A percentile compares a stretch with the other conserved stretches of the same genome.
phyloP scores from a whole-genome alignment of 2,888 invertebrate genomes.

The Sarcophaga variegata region DNA sequence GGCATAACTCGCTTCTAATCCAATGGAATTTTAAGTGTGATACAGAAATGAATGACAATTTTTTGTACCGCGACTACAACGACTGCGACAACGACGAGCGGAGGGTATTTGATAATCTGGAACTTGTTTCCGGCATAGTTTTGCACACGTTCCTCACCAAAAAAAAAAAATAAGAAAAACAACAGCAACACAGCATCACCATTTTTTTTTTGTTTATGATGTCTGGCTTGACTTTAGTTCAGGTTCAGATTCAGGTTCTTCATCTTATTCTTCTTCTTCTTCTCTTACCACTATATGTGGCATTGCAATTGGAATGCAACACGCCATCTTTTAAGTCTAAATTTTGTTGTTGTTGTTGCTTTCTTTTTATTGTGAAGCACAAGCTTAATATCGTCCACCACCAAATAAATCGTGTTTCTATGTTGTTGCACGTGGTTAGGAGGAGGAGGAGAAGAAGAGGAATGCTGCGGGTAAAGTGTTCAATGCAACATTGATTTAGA shows the following conservation, averaged over 20 bases:
- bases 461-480: not conserved
- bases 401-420: not conserved
- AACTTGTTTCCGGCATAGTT: no score
- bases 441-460: no score
- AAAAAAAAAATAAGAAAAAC: no score
- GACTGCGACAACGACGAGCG: no score
- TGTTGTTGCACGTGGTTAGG: no score
- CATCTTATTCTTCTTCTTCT: no score
- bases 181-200: no score
- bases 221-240: no score
- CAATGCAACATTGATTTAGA: not conserved
- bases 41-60: slow-evolving; percentile 38
- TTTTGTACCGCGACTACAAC: not conserved
- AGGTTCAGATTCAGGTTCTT: no score
- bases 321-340: slow-evolving; percentile 25
- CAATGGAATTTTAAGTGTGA: slow-evolving; percentile 29
- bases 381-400: not conserved
- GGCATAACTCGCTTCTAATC: not conserved
- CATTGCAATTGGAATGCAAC: slow-evolving; percentile 10
- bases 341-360: not conserved
- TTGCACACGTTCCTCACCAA: no score
- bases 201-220: no score
- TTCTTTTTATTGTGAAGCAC: not conserved
- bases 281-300: not conserved
- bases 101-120: no score